These are phyloP conservation scores for Andrena trimmerana DNA, from an alignment of 2,888 invertebrate species.

Conservation along the genomic window DNA sequence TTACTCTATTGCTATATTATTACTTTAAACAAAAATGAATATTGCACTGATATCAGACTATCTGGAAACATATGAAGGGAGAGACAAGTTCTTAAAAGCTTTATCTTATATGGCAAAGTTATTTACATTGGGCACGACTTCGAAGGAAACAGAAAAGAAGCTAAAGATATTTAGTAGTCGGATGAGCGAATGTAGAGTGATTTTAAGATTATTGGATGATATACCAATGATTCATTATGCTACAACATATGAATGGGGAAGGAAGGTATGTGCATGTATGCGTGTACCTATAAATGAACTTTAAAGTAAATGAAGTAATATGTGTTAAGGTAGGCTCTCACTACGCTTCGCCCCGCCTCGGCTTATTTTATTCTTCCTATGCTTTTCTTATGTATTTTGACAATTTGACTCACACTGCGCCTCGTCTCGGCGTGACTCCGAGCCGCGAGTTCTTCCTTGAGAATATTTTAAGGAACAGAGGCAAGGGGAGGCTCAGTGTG, in stretches of 20 bases:
- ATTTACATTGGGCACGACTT: conserved; percentile 88
- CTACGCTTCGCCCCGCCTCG: background rate
- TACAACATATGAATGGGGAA: conserved; percentile 90
- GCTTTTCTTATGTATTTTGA: too few species aligned
- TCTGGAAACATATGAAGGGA: conserved; percentile 93
- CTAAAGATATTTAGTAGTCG: conserved; percentile 89
- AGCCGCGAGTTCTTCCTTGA: too few species aligned
- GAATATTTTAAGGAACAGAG: too few species aligned
- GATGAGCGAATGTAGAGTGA: conserved; percentile 91
- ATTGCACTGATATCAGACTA: conserved; percentile 85
- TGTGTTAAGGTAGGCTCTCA: background rate
- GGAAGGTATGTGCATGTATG: conserved; percentile 82
- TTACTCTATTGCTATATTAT: background rate
- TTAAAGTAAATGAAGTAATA: background rate
- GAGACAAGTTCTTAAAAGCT: conserved; percentile 93
- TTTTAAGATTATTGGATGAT: conserved; percentile 93
- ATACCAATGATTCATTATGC: conserved; percentile 92
- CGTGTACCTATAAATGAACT: conserved; percentile 47
- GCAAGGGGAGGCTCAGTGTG: too few species aligned
- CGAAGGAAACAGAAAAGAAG: conserved; percentile 87
- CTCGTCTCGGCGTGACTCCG: too few species aligned
- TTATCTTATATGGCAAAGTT: conserved; percentile 92
- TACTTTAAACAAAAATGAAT: conserved; percentile 34
- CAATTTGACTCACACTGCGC: too few species aligned
- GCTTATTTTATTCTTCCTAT: background rate